These are phyloP conservation scores for Fragum fragum DNA, from an alignment of 2,888 invertebrate species.

Conservation along the genomic window DNA sequence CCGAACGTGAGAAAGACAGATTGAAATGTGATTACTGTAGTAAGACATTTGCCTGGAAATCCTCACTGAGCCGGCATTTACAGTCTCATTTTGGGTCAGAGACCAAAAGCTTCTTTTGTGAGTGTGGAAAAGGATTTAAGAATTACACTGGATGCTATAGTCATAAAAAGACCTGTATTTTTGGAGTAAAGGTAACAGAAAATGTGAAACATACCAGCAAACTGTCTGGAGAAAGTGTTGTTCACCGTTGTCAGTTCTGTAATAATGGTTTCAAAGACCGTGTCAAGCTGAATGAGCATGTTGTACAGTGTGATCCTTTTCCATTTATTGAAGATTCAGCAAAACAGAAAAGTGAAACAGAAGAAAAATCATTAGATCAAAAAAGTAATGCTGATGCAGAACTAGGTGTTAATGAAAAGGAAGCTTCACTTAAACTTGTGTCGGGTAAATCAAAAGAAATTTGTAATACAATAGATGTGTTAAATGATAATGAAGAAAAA, in stretches of 20 bases:
- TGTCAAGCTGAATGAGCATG: constrained; percentile 34
- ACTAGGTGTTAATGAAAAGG: too few relatives aligned
- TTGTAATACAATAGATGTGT: too few relatives aligned
- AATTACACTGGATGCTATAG: constrained; percentile 19
- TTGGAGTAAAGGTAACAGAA: neutral
- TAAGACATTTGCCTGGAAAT: constrained; percentile 26
- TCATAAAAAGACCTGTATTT: constrained; percentile 19
- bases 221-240: neutral
- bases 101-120: constrained; percentile 14
- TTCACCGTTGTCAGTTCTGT: constrained; percentile 51
- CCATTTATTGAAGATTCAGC: neutral
- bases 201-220: neutral
- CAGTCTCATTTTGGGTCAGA: constrained; percentile 19
- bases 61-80: constrained; percentile 36
- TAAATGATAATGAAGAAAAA: neutral
- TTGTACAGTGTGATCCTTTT: constrained; percentile 44
- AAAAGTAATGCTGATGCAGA: too few relatives aligned
- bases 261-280: constrained; percentile 35
- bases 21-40: constrained; percentile 22
- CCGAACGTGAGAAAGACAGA: constrained; percentile 20
- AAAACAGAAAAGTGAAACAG: too few relatives aligned
- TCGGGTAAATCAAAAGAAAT: too few relatives aligned
- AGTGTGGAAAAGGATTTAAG: constrained; percentile 33
- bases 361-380: too few relatives aligned
- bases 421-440: too few relatives aligned